phyloP scores from a whole-genome alignment of 2,888 invertebrate species.

The Plebejus anna region DNA sequence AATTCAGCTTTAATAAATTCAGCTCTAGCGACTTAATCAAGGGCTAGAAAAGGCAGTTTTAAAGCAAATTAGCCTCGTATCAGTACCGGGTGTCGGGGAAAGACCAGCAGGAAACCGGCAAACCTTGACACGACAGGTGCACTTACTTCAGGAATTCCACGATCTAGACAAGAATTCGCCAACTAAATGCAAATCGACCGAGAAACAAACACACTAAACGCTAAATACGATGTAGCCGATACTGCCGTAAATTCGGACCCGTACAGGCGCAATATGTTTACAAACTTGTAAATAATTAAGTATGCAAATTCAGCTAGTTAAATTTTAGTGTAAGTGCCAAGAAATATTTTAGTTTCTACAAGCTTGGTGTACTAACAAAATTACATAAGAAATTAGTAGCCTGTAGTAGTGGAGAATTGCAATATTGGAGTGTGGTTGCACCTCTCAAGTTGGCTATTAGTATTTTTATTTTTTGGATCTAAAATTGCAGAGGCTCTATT shows the following conservation, averaged over 20 bases:
- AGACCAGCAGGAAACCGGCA: slow-evolving; percentile 33
- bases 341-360: slow-evolving; percentile 1
- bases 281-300: slow-evolving; percentile 26
- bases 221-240: slow-evolving; percentile 14
- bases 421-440: neutral
- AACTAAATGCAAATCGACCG: slow-evolving; percentile 26
- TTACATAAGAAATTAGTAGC: neutral
- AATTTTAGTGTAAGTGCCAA: neutral
- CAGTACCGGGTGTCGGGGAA: slow-evolving; percentile 25
- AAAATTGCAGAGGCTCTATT: no score
- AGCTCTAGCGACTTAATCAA: slow-evolving; percentile 14
- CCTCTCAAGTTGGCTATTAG: neutral
- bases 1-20: no score
- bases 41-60: slow-evolving; percentile 34
- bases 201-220: neutral
- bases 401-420: neutral
- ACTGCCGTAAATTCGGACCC: slow-evolving; percentile 13
- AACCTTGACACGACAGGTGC: slow-evolving; percentile 38
- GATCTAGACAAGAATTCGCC: slow-evolving; percentile 28
- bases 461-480: no score
- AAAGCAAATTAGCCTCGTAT: slow-evolving; percentile 35
- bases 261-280: slow-evolving; percentile 19
- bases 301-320: slow-evolving; percentile 13
- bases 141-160: slow-evolving; percentile 19
- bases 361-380: neutral